Percentiles rank a stretch among this genome's conserved stretches.
phyloP scores from a whole-genome alignment of 2,113 vertebrate species.

The Leptobrachium leishanense region DNA sequence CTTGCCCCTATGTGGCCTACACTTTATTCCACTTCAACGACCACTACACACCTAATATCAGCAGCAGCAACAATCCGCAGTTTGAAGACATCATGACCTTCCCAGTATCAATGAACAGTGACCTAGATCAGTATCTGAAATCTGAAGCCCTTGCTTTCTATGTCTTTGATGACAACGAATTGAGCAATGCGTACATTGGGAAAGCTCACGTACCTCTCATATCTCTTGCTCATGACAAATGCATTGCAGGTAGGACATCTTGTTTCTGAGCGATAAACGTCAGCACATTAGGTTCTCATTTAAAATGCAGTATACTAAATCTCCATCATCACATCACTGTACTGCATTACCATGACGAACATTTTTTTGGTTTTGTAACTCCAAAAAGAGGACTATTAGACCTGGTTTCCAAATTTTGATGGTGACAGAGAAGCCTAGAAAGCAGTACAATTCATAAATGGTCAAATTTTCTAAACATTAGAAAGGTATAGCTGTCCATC shows the following conservation, averaged over 20 bases:
- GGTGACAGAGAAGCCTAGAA: no score
- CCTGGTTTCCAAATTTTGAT: no score
- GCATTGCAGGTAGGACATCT: conserved; percentile 71
- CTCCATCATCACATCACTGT: no score
- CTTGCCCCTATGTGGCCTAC: conserved; percentile 84
- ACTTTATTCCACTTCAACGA: conserved; percentile 84
- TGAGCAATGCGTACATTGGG: conserved; percentile 74
- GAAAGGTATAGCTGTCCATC: no score
- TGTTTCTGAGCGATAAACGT: neutral
- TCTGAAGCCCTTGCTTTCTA: conserved; percentile 75
- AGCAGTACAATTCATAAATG: no score
- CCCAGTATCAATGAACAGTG: conserved; percentile 71
- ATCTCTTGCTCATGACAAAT: conserved; percentile 71
- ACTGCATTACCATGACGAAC: no score
- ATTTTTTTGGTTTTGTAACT: no score
- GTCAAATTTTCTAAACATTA: no score
- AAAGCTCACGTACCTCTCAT: conserved; percentile 80
- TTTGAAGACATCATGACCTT: conserved; percentile 77
- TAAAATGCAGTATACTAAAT: no score
- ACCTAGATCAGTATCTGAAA: conserved; percentile 78
- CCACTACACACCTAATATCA: conserved; percentile 75
- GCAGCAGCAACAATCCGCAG: conserved; percentile 69
- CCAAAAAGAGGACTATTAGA: no score
- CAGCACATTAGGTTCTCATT: no score
- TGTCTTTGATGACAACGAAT: conserved; percentile 81